These are phyloP conservation scores for Crax fasciolata DNA, from an alignment of 2,797 vertebrate genomes.

Conservation along the genomic window DNA sequence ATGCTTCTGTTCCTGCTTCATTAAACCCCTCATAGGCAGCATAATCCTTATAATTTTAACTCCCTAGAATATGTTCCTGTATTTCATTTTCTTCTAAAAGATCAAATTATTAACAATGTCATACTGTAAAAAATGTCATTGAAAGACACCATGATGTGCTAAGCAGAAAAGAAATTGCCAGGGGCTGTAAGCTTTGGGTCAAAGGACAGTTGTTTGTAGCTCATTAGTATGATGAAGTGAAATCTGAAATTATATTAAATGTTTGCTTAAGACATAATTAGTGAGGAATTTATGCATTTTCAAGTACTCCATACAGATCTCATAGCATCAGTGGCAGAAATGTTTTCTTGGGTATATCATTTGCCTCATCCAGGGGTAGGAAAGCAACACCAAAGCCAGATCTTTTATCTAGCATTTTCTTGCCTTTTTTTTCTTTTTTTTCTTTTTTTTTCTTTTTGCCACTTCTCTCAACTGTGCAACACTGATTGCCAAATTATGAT, in stretches of 20 bases:
- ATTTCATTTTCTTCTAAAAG: slow-evolving; percentile 44
- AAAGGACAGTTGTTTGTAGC: slow-evolving; percentile 41
- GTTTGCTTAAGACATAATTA: slow-evolving; percentile 64
- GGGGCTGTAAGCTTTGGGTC: slow-evolving; percentile 31
- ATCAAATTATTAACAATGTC: slow-evolving; percentile 44
- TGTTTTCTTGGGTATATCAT: background rate
- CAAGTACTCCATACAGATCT: slow-evolving; percentile 5
- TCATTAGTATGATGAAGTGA: slow-evolving; percentile 63
- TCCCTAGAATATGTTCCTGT: slow-evolving; percentile 3
- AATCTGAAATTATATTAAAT: slow-evolving; percentile 58
- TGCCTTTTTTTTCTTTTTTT: background rate
- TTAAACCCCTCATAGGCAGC: background rate
- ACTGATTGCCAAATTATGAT: background rate
- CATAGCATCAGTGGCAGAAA: background rate
- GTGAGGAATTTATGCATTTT: slow-evolving; percentile 41
- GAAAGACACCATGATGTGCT: slow-evolving; percentile 9
- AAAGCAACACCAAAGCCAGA: slow-evolving; percentile 19
- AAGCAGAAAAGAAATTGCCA: slow-evolving; percentile 44
- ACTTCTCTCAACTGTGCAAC: background rate
- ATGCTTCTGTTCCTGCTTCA: slow-evolving; percentile 33
- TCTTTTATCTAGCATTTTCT: background rate
- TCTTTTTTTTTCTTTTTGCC: background rate
- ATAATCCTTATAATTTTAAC: slow-evolving; percentile 39
- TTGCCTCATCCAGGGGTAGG: background rate
- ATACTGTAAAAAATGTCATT: slow-evolving; percentile 47